Base-by-base conservation (phyloP, 2,113 vertebrate species). In the Chaenogobius annularis region DNA sequence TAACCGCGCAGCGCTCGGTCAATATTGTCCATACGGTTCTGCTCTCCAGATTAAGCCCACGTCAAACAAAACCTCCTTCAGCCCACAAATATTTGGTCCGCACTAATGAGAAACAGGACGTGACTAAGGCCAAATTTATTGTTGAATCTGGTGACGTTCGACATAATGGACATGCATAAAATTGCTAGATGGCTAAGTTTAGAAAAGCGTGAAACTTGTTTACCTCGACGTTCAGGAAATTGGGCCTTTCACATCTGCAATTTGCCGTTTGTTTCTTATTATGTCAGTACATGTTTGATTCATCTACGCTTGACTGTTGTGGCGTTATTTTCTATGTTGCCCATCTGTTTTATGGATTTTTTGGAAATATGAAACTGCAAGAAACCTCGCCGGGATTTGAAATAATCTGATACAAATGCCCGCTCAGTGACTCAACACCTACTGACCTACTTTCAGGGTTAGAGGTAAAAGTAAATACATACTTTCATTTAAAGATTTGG, bases 41-140 rank as follows among this genome's bases (percentile, higher is more conserved):
- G 55, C 70, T 79, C 79, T 75, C 78, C 68, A 68, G 81, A 84
- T 83, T 83, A 1, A 52, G 75, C 75, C 79, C 64, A 75, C 72
- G 77, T 80, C n/a, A 74, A 74, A 85, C 35, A 14, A 72, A 84
- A 72, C 78, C 69, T 66, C 68, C 58, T 19, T 15, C 44, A 70
- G 31, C 63, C 56, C 72, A 78, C 82, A 70, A 72, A 85, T 87
- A 80, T 85, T 75, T 56, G 40, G 3, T 37, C 12, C 65, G 70
- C 52, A 64, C 64, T 66, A 75, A 78, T 43, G 10, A 23, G 56
- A 68, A 77, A 64, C 31, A 65, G 70, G 35, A 72, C 66, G 26
- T 7, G 2, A 22, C 40, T 61, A 22, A 47, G 52, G 0, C 23
- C 35, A 3, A 19, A 40, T 43, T 43, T 43, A 20, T 63, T 63